These are phyloP conservation scores for Tipula vernalis DNA, from an alignment of 2,888 invertebrate species.

Conservation along the genomic window DNA sequence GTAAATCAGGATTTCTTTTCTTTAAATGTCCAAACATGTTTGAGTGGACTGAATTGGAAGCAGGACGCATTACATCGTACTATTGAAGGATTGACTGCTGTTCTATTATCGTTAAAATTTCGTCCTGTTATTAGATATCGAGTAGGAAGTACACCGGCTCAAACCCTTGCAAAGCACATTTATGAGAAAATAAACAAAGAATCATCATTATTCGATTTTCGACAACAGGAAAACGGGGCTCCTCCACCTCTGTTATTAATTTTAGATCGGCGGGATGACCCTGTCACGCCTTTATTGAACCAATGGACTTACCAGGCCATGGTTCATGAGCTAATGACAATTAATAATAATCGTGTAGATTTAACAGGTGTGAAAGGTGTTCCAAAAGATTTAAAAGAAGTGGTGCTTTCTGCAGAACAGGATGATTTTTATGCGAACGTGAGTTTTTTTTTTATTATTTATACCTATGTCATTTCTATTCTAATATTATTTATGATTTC, in stretches of 20 bases:
- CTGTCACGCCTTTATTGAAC: conserved; percentile 88
- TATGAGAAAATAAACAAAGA: conserved; percentile 79
- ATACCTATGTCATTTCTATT: background rate
- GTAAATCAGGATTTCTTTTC: conserved; percentile 88
- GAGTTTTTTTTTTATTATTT: conserved; percentile 19
- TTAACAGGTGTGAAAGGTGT: conserved; percentile 74
- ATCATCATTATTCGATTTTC: conserved; percentile 74
- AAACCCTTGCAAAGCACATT: conserved; percentile 72
- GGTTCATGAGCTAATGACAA: conserved; percentile 93
- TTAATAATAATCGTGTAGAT: conserved; percentile 88
- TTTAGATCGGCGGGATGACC: conserved; percentile 87
- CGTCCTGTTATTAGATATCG: conserved; percentile 83
- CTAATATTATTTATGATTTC: conserved; percentile 16
- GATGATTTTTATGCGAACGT: conserved; percentile 94
- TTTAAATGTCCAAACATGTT: conserved; percentile 57
- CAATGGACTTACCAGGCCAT: conserved; percentile 99
- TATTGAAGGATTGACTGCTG: conserved; percentile 71
- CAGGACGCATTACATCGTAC: conserved; percentile 63
- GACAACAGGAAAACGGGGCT: conserved; percentile 46
- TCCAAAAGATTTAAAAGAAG: conserved; percentile 79
- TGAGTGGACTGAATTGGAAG: conserved; percentile 64
- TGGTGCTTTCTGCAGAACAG: conserved; percentile 88
- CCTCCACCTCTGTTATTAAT: conserved; percentile 74
- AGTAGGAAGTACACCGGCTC: conserved; percentile 71
- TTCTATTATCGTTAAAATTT: conserved; percentile 81